These are phyloP conservation scores for Gandaritis pyraliata DNA, from an alignment of 2,888 invertebrate species.

Conservation along the genomic window DNA sequence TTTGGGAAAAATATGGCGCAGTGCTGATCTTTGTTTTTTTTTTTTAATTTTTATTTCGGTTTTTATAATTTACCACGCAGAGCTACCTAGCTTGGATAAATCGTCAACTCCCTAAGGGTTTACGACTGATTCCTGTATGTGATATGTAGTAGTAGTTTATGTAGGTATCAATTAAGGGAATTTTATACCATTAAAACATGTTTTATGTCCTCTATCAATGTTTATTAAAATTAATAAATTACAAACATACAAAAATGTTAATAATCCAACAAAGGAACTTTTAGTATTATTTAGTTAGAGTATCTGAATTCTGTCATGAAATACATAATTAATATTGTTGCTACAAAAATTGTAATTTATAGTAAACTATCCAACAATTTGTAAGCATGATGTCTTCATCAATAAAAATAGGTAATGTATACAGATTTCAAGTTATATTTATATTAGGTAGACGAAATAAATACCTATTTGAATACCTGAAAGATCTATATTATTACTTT, in stretches of 20 bases:
- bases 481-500: neutral
- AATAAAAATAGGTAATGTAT: neutral
- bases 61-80: neutral
- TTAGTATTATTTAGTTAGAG: conserved; percentile 12
- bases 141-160: conserved; percentile 14
- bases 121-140: conserved; percentile 16
- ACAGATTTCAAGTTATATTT: neutral
- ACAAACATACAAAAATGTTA: conserved; percentile 18
- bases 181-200: conserved; percentile 14
- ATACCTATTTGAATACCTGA: no score
- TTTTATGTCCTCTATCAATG: conserved; percentile 12
- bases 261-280: conserved; percentile 7
- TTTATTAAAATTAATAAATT: conserved; percentile 21
- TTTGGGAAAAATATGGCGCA: neutral
- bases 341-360: no score
- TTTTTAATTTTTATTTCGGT: neutral
- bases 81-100: neutral
- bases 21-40: neutral
- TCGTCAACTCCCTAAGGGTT: neutral
- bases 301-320: neutral
- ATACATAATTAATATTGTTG: no score
- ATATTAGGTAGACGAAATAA: no score
- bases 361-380: conserved; percentile 3
- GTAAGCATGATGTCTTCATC: neutral
- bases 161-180: conserved; percentile 4